These are phyloP conservation scores for Podargus strigoides DNA, from an alignment of 2,797 vertebrate species.

Conservation along the genomic window DNA sequence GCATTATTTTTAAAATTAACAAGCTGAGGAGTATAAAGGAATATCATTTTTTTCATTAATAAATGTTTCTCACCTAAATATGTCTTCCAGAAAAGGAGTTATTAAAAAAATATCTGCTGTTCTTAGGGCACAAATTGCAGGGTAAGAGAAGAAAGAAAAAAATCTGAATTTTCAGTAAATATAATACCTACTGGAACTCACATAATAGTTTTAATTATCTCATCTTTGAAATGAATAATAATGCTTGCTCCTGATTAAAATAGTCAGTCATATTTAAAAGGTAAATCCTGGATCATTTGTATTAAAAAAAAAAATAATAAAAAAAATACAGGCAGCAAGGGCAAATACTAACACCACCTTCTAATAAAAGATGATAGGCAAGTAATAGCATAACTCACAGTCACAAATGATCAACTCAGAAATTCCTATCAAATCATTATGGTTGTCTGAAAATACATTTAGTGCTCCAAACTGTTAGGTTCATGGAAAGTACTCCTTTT, in stretches of 20 bases:
- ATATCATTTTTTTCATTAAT: not conserved
- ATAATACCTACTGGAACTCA: not conserved
- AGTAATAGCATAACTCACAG: not conserved
- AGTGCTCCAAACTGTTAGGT: not conserved
- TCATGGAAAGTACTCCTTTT: not conserved
- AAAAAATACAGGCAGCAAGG: not conserved
- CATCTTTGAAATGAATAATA: not conserved
- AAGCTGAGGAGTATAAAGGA: not conserved
- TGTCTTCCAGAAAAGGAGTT: not conserved
- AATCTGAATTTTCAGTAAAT: not conserved
- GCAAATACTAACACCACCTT: not conserved
- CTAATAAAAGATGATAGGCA: not conserved
- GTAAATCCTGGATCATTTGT: not conserved
- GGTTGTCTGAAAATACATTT: conserved; percentile 7
- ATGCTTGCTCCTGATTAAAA: not conserved
- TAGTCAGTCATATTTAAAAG: not conserved
- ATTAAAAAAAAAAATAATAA: not conserved
- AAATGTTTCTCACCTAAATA: not conserved
- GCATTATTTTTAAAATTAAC: not conserved
- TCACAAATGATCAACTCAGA: not conserved
- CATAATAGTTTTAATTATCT: not conserved
- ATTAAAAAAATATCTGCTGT: not conserved
- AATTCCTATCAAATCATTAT: not conserved
- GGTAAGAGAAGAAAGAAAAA: not conserved
- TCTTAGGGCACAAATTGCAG: not conserved